These are phyloP conservation scores for Chrysolina oricalcia DNA, from an alignment of 2,888 invertebrate genomes.

Conservation along the genomic window DNA sequence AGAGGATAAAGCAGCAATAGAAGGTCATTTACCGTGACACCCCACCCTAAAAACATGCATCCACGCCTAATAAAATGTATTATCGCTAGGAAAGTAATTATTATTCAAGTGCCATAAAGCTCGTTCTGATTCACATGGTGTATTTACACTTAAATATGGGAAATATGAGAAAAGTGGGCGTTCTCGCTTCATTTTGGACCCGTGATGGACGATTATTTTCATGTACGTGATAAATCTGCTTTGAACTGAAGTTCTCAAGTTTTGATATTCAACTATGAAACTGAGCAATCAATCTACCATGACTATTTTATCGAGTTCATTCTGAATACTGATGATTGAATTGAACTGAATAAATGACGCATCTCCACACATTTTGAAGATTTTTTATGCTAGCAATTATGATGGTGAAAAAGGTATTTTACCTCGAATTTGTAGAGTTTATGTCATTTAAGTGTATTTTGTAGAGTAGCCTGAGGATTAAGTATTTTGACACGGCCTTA, in stretches of 20 bases:
- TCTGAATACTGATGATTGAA: too few relatives aligned
- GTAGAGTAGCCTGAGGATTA: too few relatives aligned
- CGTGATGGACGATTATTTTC: not conserved
- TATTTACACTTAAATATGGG: conserved; percentile 21
- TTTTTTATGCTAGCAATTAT: too few relatives aligned
- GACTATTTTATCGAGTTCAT: too few relatives aligned
- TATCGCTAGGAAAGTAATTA: conserved; percentile 23
- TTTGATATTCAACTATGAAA: not conserved
- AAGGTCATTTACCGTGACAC: conserved; percentile 50
- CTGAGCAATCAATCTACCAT: too few relatives aligned
- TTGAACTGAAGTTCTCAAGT: not conserved
- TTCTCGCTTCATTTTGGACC: not conserved
- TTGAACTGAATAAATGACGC: too few relatives aligned
- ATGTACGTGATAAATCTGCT: too few relatives aligned
- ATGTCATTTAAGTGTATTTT: too few relatives aligned
- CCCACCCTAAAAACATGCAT: conserved; percentile 46
- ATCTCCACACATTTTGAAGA: too few relatives aligned
- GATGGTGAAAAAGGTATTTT: too few relatives aligned
- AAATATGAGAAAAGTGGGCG: conserved; percentile 26
- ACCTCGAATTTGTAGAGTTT: too few relatives aligned
- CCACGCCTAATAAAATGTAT: conserved; percentile 48
- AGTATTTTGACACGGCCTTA: too few relatives aligned
- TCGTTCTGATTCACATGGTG: conserved; percentile 27
- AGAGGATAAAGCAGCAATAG: conserved; percentile 31
- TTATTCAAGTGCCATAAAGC: conserved; percentile 26